Percentiles rank a stretch among this genome's conserved stretches.
Evolutionary conservation across 2,888 invertebrate species (phyloP).

Genomic region (Parasteatoda lunata): DNA sequence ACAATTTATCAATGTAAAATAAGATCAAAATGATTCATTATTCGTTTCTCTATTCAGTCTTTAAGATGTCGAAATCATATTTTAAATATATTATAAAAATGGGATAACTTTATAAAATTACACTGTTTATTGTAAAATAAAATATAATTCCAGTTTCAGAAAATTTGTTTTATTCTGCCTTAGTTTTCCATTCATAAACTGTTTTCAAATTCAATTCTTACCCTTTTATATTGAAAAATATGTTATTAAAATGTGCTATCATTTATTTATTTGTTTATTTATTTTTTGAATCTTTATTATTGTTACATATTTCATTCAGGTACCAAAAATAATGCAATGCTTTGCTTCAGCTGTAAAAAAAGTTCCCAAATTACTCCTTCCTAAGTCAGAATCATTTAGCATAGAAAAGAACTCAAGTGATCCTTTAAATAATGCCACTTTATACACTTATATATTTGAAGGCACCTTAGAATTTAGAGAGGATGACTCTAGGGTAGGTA

Average conservation of each 20-base stretch:
- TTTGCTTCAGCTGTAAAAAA: constrained; percentile 54
- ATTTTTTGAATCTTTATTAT: background rate
- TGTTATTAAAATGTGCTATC: no score
- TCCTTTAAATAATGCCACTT: constrained; percentile 29
- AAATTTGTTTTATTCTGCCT: no score
- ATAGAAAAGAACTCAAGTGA: constrained; percentile 27
- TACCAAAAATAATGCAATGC: constrained; percentile 63
- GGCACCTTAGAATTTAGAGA: constrained; percentile 60
- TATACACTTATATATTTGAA: constrained; percentile 57
- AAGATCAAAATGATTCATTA: no score
- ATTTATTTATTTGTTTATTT: no score
- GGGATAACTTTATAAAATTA: no score
- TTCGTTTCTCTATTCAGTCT: no score
- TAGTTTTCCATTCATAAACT: no score
- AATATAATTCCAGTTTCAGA: background rate
- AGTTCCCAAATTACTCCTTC: constrained; percentile 60
- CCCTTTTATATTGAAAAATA: no score
- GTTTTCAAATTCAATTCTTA: no score
- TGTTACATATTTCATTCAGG: constrained; percentile 25
- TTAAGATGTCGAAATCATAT: no score
- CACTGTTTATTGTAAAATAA: background rate
- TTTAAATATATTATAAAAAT: no score
- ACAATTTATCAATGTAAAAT: no score
- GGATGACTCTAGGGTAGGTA: constrained; percentile 59
- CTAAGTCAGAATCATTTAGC: constrained; percentile 52